A percentile compares a stretch with the other conserved stretches of the same genome.
Evolutionary conservation across 2,797 vertebrate species (phyloP).

Genomic region (Centropyge bicolor): DNA sequence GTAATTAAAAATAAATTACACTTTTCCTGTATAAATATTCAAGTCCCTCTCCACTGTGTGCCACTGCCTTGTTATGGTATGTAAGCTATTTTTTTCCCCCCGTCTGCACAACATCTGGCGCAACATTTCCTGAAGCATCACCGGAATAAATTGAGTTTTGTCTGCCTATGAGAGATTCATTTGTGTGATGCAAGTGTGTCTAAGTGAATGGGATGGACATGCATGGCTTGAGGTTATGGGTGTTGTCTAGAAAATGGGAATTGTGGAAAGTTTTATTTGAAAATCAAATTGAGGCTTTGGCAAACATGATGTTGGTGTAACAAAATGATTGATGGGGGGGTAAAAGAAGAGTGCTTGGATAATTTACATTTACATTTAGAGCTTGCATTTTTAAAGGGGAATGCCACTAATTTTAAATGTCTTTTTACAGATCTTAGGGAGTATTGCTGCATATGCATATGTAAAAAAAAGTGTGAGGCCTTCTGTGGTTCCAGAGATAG

Average conservation of each 20-base stretch:
- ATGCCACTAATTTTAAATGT: background rate
- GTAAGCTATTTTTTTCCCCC: constrained; percentile 76
- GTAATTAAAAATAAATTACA: constrained; percentile 91
- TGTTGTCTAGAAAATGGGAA: constrained; percentile 49
- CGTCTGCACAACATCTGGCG: constrained; percentile 86
- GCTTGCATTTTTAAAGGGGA: background rate
- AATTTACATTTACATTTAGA: background rate
- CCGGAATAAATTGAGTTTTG: constrained; percentile 80
- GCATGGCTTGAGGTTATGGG: constrained; percentile 64
- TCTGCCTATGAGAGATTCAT: constrained; percentile 73
- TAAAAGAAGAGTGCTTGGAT: background rate
- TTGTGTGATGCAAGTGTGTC: constrained; percentile 67
- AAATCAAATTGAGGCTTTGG: constrained; percentile 33
- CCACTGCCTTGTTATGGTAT: constrained; percentile 80
- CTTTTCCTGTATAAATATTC: constrained; percentile 88
- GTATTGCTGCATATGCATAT: background rate
- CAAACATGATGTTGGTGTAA: constrained; percentile 17
- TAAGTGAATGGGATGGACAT: constrained; percentile 71
- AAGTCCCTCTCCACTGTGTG: constrained; percentile 79
- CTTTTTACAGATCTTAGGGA: background rate
- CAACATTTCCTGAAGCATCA: constrained; percentile 82
- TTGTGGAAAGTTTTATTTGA: constrained; percentile 48
- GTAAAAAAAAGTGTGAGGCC: background rate
- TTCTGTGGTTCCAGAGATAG: background rate
- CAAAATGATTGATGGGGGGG: constrained; percentile 10